Evolutionary conservation across 1,140 invertebrate genomes (phyloP), one percentile per base, ranked within the genome.

Genomic region (Cydia splendana): DNA sequence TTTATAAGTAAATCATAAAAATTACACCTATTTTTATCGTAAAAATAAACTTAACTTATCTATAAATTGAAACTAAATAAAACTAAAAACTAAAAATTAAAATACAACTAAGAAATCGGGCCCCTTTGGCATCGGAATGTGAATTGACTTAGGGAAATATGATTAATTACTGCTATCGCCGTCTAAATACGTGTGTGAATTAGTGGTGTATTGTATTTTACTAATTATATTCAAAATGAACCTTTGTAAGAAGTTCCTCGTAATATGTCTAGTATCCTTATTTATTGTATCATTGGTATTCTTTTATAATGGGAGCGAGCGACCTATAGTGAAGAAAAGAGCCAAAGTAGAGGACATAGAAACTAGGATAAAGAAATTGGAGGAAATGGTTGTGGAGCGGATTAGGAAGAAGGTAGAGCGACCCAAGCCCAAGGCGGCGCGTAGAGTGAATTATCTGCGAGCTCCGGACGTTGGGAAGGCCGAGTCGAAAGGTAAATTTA

Each of bases 331-430:
- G 57, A 62, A 24, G 10, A 24, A 12, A 62, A 24, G 57, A 24
- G 20, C 24, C n/a, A 74, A 78, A 76, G 62, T 87, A 48, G 65
- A 78, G 74, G 76, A 84, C 45, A 73, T 93, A 65, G 84, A 90
- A 74, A 84, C 81, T 65, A 87, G 82, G 77, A 79, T 93, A 75
- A 76, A 85, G 1, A 80, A 79, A 65, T 79, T 93, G 12, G 82
- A 93, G 78, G 65, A 83, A 24, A 86, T 85, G 79, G 86, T 93
- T 34, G 91, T 86, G 73, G 65, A 86, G 20, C 84, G 85, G 73
- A 80, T 92, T 24, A 84, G 82, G 38, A 84, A 79, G 42, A 79
- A 77, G 75, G 80, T 79, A 34, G 75, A 79, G 20, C 75, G 20
- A 13, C 18, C 18, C 18, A 9, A 62, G 15, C 5, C 6, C 30